Evolutionary conservation across 2,888 invertebrate genomes (phyloP).

Genomic region (Stenodera caucasica): DNA sequence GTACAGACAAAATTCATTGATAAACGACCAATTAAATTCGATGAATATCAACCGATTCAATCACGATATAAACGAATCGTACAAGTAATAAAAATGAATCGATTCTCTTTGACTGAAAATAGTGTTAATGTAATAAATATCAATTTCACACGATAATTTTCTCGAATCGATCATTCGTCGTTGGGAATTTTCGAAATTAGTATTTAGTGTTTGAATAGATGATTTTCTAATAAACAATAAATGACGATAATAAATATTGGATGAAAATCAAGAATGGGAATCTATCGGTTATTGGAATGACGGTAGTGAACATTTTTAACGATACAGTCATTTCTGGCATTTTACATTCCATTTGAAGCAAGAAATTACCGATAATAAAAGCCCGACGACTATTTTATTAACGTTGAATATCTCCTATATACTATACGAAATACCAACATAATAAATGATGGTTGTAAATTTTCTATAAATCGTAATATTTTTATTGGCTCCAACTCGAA

Average conservation of each 20-base stretch:
- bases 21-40: constrained; percentile 4
- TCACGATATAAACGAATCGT: constrained; percentile 1
- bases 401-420: constrained; percentile 20
- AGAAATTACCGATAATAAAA: constrained; percentile 29
- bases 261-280: constrained; percentile 28
- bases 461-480: constrained; percentile 8
- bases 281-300: constrained; percentile 35
- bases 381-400: constrained; percentile 28
- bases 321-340: constrained; percentile 32
- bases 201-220: too few species aligned
- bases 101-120: neutral
- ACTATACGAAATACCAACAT: constrained; percentile 16
- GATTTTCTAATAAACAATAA: too few species aligned
- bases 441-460: constrained; percentile 10
- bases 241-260: constrained; percentile 7
- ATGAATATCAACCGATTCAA: neutral
- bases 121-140: constrained; percentile 3
- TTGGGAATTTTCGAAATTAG: too few species aligned
- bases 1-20: neutral
- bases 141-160: neutral
- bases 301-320: constrained; percentile 30
- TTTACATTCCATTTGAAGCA: constrained; percentile 26
- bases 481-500: too few species aligned
- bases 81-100: constrained; percentile 1
- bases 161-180: too few species aligned